Base-by-base conservation (phyloP, 2,113 vertebrate species). In the Perognathus longimembris region DNA sequence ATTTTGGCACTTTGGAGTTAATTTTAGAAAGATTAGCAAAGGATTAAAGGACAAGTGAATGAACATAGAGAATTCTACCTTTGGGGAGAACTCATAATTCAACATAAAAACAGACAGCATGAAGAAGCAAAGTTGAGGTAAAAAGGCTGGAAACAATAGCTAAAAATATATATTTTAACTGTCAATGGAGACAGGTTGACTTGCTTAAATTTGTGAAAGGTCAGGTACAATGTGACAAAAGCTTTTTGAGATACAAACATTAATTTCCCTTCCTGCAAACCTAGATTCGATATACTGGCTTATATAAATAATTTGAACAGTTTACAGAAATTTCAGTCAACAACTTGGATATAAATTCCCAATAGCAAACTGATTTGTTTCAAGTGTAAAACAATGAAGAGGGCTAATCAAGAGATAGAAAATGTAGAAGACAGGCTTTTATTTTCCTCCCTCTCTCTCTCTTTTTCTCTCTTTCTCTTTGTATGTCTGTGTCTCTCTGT, bases 221-320 rank as follows among this genome's bases (percentile, higher is more conserved):
- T 94, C 90, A 87, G 67, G 63, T 94, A 87, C 80, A 87, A 95
- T 20, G 92, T 96, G 90, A 87, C 92, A 95, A 96, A 94, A 94
- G 91, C 93, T 79, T 94, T 94, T 93, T 45, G 79, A 93, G 92
- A 94, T 61, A 80, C 81, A 80, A 75, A 83, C 40, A 79, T 64
- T 89, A 84, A 77, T 91, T 92, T 69, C 59, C 76, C 75, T 79
- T 28, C 74, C 22, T 61, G 10, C 15, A 69, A 69, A 64, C 67
- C 57, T 81, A 78, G 79, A 88, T 89, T 73, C 22, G 40, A 85
- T 78, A 30, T 81, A 81, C n/a, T 80, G 80, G 66, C 69, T 24
- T 77, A 38, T 57, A 91, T 86, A 75, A 96, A 95, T 91, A 92
- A 91, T 84, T 38, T 64, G 38, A 89, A 9, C 66, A 40, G 50